These are phyloP conservation scores for Periplaneta americana DNA, from an alignment of 1,140 invertebrate genomes.

Conservation along the genomic window DNA sequence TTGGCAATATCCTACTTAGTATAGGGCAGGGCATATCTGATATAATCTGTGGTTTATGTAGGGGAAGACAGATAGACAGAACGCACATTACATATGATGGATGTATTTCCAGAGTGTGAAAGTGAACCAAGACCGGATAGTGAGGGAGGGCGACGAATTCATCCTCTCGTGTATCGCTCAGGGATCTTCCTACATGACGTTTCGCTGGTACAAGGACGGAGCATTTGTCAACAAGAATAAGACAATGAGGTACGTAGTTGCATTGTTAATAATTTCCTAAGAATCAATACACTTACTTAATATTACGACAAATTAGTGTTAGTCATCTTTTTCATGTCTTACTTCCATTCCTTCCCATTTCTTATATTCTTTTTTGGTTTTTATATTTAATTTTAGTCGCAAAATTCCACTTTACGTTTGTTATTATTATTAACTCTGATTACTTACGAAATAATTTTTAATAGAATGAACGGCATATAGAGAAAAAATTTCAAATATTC, in stretches of 20 bases:
- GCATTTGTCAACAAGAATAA: constrained; percentile 64
- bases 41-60: neutral
- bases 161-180: constrained; percentile 68
- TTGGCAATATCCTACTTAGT: neutral
- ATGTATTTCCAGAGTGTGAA: constrained; percentile 47
- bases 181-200: constrained; percentile 63
- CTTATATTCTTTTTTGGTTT: no score
- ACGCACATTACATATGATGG: constrained; percentile 21
- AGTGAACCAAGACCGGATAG: constrained; percentile 49
- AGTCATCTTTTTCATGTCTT: no score
- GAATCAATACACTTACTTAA: no score
- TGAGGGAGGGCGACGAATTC: constrained; percentile 68
- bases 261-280: no score
- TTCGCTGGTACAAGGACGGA: constrained; percentile 77
- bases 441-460: no score
- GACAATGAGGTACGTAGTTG: constrained; percentile 61
- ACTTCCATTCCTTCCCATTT: no score
- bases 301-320: no score
- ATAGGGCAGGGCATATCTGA: neutral
- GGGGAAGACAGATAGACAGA: neutral
- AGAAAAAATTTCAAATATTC: no score
- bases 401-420: no score
- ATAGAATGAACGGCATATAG: no score
- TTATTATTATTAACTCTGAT: no score
- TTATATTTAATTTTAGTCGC: no score